Percentiles rank a stretch among this genome's conserved stretches.
Conservation (phyloP, 2,888 invertebrate species). For the Chromoteleia sp. region DNA sequence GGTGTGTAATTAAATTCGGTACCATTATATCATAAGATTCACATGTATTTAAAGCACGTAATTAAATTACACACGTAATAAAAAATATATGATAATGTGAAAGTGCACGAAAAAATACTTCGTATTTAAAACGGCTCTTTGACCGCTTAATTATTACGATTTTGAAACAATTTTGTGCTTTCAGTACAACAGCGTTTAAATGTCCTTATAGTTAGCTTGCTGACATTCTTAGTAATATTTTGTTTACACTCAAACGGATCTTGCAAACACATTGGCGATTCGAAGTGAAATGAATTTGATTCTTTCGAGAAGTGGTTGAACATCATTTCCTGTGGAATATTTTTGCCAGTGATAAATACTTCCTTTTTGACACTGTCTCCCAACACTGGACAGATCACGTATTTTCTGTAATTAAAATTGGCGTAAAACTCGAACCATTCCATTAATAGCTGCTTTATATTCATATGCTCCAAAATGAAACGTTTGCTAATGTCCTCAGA, state of each 20-base stretch:
- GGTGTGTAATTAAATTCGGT: too few species aligned
- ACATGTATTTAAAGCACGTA: too few species aligned
- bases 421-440: slow-evolving; percentile 85
- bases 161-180: slow-evolving; percentile 49
- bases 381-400: slow-evolving; percentile 85
- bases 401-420: slow-evolving; percentile 82
- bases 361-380: slow-evolving; percentile 83
- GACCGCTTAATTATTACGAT: not conserved
- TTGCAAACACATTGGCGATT: slow-evolving; percentile 63
- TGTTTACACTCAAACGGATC: slow-evolving; percentile 60
- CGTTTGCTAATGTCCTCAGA: slow-evolving; percentile 34
- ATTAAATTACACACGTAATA: too few species aligned
- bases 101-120: too few species aligned
- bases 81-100: too few species aligned
- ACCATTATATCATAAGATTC: too few species aligned
- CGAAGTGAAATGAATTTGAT: slow-evolving; percentile 43
- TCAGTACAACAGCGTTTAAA: slow-evolving; percentile 57
- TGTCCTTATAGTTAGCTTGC: slow-evolving; percentile 51
- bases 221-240: slow-evolving; percentile 58
- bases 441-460: slow-evolving; percentile 77
- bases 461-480: slow-evolving; percentile 20
- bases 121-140: not conserved
- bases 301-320: slow-evolving; percentile 42
- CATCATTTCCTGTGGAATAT: slow-evolving; percentile 71
- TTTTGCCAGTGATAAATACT: slow-evolving; percentile 79